Conservation (phyloP, 2,888 invertebrate species). For the Chydorus sphaericus region DNA sequence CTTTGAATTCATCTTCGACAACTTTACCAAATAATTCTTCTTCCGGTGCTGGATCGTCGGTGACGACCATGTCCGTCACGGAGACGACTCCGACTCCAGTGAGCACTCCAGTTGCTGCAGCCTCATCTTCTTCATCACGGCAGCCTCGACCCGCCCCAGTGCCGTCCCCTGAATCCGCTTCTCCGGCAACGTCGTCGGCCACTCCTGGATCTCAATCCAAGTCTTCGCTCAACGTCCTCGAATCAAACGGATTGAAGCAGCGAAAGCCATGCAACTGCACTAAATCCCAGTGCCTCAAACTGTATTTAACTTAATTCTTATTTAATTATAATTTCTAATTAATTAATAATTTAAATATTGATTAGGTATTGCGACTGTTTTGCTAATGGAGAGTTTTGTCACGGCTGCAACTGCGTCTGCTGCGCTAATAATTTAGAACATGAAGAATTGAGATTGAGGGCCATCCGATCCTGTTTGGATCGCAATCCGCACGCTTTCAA, state of each 20-base stretch:
- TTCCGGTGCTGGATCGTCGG: too few relatives aligned
- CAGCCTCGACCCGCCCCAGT: constrained; percentile 4
- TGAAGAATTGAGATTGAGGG: constrained; percentile 84
- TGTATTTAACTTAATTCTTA: constrained; percentile 44
- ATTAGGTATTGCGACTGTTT: constrained; percentile 89
- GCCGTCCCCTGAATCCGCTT: neutral
- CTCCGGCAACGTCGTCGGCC: constrained; percentile 24
- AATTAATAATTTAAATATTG: constrained; percentile 10
- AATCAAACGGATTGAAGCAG: constrained; percentile 44
- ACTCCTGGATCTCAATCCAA: constrained; percentile 21
- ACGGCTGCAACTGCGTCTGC: constrained; percentile 91
- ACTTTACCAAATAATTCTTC: neutral
- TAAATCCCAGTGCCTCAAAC: constrained; percentile 92
- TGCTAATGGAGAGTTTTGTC: constrained; percentile 98
- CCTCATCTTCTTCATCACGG: neutral
- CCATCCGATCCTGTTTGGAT: constrained; percentile 86
- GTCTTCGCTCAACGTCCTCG: constrained; percentile 23
- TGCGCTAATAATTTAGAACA: constrained; percentile 92
- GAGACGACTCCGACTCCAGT: too few relatives aligned
- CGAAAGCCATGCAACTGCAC: constrained; percentile 97
- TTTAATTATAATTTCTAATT: constrained; percentile 1
- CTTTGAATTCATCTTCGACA: neutral
- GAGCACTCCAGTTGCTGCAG: too few relatives aligned
- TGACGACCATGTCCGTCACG: too few relatives aligned
- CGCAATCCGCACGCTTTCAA: constrained; percentile 95